Evolutionary conservation across 2,888 invertebrate genomes (phyloP), one percentile per base, ranked within the genome.

Genomic region (Pseudanteris insignis): DNA sequence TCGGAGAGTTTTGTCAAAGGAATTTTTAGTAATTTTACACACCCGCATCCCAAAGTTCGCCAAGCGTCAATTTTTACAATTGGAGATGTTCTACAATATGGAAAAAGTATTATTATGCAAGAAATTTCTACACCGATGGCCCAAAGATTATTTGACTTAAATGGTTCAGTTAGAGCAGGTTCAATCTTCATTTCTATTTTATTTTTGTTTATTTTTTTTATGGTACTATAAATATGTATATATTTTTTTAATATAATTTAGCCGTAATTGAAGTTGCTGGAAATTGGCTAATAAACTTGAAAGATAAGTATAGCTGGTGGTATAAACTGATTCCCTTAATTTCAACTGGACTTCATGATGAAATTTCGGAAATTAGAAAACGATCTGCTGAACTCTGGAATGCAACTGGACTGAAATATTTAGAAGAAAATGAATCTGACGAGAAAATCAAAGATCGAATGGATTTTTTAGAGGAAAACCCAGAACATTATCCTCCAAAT

Each of bases 251-350:
- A n/a, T n/a, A n/a, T n/a, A n/a, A n/a, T n/a, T 28, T 84, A 71
- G 89, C 91, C 66, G 90, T 94, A 2, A 88, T 89, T 0, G 81
- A 86, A 69, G 88, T 91, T 67, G 89, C 92, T 0, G 90, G 91
- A 2, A 82, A 84, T 32, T 91, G 94, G 91, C 83, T 94, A 76
- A 75, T 91, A 14, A 85, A 86, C 46, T 86, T 94, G 50, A 84
- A 84, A 41, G 95, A 96, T 77, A 83, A 96, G 67, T 96, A 96
- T 76, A 95, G 95, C 0, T 94, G 88, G 81, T 94, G 92, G 83
- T 88, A 90, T 75, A 88, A 89, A 67, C 85, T 96, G 70, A 83
- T 96, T 66, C 96, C 96, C 0, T 80, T 96, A 7, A 81, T 95
- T 2, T 81, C 96, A 24, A 92, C 94, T 30, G 89, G 94, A 54